These are phyloP conservation scores for Lampropteryx suffumata DNA, from an alignment of 2,888 invertebrate species.

Conservation along the genomic window DNA sequence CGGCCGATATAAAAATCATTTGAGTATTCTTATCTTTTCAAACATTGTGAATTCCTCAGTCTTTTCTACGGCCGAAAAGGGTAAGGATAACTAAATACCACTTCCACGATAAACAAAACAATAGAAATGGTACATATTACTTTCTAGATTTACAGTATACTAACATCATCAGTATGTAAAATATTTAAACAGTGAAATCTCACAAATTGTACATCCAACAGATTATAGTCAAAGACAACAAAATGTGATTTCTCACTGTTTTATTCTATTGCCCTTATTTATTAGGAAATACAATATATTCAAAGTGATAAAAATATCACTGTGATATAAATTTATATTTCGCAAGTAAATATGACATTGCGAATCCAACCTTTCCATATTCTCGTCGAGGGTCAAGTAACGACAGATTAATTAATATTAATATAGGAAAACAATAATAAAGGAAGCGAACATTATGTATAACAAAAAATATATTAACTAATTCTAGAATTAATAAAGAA, in stretches of 20 bases:
- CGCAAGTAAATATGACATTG: slow-evolving; percentile 52
- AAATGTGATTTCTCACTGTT: slow-evolving; percentile 57
- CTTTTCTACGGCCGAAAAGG: slow-evolving; percentile 75
- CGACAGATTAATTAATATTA: slow-evolving; percentile 53
- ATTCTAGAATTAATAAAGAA: slow-evolving; percentile 64
- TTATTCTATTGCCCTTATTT: slow-evolving; percentile 40
- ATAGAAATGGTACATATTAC: slow-evolving; percentile 67
- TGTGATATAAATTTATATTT: slow-evolving; percentile 43
- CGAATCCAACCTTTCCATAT: slow-evolving; percentile 43
- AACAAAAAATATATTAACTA: slow-evolving; percentile 72
- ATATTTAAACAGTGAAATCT: slow-evolving; percentile 66
- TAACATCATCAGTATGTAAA: slow-evolving; percentile 81
- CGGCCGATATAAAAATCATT: slow-evolving; percentile 56
- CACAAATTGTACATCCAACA: slow-evolving; percentile 51
- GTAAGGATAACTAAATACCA: slow-evolving; percentile 58
- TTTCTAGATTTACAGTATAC: slow-evolving; percentile 66
- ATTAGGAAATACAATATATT: slow-evolving; percentile 53
- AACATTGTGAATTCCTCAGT: slow-evolving; percentile 74
- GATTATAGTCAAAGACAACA: slow-evolving; percentile 41
- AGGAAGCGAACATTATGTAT: slow-evolving; percentile 62
- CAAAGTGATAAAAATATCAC: slow-evolving; percentile 23
- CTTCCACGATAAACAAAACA: slow-evolving; percentile 37
- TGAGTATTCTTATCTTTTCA: slow-evolving; percentile 68
- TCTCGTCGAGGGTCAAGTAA: slow-evolving; percentile 57
- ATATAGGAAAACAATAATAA: slow-evolving; percentile 63